These are phyloP conservation scores for Oligia strigilis DNA, from an alignment of 2,888 invertebrate species.

Conservation along the genomic window DNA sequence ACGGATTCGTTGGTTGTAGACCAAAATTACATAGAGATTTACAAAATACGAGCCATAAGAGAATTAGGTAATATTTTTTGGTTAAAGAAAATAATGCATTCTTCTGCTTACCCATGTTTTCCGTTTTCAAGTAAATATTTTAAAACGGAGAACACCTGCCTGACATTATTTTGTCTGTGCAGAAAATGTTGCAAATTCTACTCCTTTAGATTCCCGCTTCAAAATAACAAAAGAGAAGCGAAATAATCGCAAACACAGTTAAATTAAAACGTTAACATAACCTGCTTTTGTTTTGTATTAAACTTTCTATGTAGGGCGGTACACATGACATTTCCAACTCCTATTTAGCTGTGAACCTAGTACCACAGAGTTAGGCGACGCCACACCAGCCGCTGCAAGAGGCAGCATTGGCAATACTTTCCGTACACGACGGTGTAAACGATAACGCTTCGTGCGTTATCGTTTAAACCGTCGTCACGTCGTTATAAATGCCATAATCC, in stretches of 20 bases:
- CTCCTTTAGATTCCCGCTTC: neutral
- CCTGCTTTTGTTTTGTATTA: slow-evolving; percentile 5
- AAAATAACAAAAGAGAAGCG: slow-evolving; percentile 26
- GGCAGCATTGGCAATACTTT: neutral
- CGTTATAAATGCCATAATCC: no score
- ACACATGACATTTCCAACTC: slow-evolving; percentile 32
- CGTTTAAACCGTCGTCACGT: neutral
- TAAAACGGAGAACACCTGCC: neutral
- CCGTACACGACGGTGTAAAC: no score
- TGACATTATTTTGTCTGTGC: neutral
- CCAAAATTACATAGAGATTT: no score
- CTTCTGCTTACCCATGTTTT: neutral
- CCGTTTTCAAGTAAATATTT: neutral
- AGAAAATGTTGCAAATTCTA: slow-evolving; percentile 15
- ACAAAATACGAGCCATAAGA: neutral
- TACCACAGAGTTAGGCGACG: neutral
- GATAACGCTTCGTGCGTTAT: no score
- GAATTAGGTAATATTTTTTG: no score
- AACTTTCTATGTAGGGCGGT: slow-evolving; percentile 9
- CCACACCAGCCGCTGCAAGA: neutral
- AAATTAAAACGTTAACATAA: slow-evolving; percentile 1
- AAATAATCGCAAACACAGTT: neutral
- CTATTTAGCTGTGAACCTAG: slow-evolving; percentile 7
- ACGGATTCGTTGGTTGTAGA: neutral
- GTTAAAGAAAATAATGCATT: neutral